Conservation (phyloP, 1,140 invertebrate species). For the Drosophila baimaii region DNA sequence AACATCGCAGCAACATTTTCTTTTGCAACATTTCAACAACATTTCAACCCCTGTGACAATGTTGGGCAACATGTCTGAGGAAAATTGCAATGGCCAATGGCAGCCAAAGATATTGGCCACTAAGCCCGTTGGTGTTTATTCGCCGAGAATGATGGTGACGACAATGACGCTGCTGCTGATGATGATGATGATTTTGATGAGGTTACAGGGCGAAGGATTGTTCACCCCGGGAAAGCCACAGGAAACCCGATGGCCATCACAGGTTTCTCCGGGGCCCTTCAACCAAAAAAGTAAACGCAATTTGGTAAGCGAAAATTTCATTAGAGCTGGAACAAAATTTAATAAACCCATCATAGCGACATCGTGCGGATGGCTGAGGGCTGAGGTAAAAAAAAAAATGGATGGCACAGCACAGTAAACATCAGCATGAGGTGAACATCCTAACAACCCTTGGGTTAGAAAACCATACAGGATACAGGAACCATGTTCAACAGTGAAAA, state of each 20-base stretch:
- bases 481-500: constrained; percentile 29
- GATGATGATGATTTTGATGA: constrained; percentile 25
- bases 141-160: constrained; percentile 8
- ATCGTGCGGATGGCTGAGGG: constrained; percentile 26
- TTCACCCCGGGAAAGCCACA: constrained; percentile 52
- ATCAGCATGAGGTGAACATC: constrained; percentile 27
- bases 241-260: constrained; percentile 50
- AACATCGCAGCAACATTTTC: constrained; percentile 44
- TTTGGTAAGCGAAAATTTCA: constrained; percentile 78
- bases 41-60: constrained; percentile 14
- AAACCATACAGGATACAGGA: constrained; percentile 24
- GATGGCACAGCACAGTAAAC: constrained; percentile 36
- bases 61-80: constrained; percentile 4
- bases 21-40: constrained; percentile 31
- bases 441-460: constrained; percentile 29
- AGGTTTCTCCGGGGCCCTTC: constrained; percentile 29
- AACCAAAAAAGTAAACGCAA: constrained; percentile 65
- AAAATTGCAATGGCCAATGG: constrained; percentile 49
- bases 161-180: constrained; percentile 3
- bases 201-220: constrained; percentile 36
- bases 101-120: constrained; percentile 12
- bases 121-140: constrained; percentile 15
- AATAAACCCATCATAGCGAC: constrained; percentile 67
- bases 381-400: constrained; percentile 14
- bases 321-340: constrained; percentile 73